A percentile compares a stretch with the other conserved stretches of the same genome.
phyloP scores from a whole-genome alignment of 2,797 vertebrate species.

The Artibeus lituratus region DNA sequence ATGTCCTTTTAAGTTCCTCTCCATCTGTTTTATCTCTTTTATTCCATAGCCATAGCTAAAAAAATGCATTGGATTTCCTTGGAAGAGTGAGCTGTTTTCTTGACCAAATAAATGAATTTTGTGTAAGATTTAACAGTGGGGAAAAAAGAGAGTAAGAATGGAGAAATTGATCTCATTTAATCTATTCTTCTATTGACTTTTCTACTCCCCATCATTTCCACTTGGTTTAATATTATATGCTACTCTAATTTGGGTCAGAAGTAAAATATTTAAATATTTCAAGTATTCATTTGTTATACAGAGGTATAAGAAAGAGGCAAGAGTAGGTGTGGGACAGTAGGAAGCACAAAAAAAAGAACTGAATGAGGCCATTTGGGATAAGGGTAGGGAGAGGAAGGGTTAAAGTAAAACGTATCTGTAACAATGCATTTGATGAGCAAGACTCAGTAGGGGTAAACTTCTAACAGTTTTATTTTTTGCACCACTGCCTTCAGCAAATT shows the following conservation, averaged over 20 bases:
- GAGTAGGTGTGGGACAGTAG: neutral
- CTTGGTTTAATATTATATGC: neutral
- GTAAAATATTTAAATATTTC: neutral
- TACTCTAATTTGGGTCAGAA: neutral
- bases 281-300: neutral
- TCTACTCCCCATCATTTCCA: neutral
- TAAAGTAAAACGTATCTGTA: too few species aligned
- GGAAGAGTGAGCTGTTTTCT: conserved; percentile 28
- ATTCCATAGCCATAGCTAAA: conserved; percentile 40
- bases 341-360: neutral
- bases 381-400: neutral
- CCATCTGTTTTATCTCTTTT: conserved; percentile 70
- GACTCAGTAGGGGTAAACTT: neutral
- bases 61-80: conserved; percentile 33
- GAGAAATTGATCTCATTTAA: neutral
- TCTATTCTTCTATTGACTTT: neutral
- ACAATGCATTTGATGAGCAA: neutral
- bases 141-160: neutral
- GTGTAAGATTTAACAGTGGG: neutral
- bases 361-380: neutral
- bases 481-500: neutral
- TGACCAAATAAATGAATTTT: conserved; percentile 21
- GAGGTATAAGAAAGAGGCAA: neutral
- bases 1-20: conserved; percentile 61
- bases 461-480: neutral